These are phyloP conservation scores for Eristalis intricaria DNA, from an alignment of 2,888 invertebrate species.

Conservation along the genomic window DNA sequence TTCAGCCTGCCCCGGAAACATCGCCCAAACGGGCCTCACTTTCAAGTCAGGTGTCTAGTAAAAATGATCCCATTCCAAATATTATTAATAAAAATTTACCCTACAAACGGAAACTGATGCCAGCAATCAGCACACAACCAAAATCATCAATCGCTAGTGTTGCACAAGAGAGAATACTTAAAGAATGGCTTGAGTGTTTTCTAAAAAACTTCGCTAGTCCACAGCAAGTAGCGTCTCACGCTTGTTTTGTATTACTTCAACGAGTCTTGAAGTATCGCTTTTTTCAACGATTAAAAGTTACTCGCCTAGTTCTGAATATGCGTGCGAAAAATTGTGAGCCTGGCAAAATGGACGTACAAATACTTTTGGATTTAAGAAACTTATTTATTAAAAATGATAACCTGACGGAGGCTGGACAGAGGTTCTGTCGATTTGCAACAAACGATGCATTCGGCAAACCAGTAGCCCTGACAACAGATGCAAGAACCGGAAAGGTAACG, in stretches of 20 bases:
- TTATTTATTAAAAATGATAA: conserved; percentile 68
- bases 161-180: conserved; percentile 38
- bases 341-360: conserved; percentile 67
- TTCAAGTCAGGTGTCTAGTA: conserved; percentile 74
- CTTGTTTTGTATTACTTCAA: conserved; percentile 74
- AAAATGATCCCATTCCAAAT: conserved; percentile 75
- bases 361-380: conserved; percentile 73
- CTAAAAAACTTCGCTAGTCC: conserved; percentile 74
- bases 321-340: conserved; percentile 54
- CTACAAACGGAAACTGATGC: conserved; percentile 34
- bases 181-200: conserved; percentile 75
- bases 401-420: conserved; percentile 72
- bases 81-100: conserved; percentile 75
- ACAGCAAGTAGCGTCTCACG: conserved; percentile 73
- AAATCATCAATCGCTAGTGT: conserved; percentile 8
- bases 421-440: conserved; percentile 74
- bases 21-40: conserved; percentile 73
- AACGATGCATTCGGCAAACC: conserved; percentile 70
- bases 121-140: conserved; percentile 16
- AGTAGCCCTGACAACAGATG: conserved; percentile 73
- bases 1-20: conserved; percentile 70
- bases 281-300: conserved; percentile 73
- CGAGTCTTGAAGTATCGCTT: conserved; percentile 74
- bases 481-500: conserved; percentile 72
- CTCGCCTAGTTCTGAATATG: conserved; percentile 72